Evolutionary conservation across 2,113 vertebrate genomes (phyloP), one percentile per base, ranked within the genome.

Genomic region (Halichoeres trimaculatus): DNA sequence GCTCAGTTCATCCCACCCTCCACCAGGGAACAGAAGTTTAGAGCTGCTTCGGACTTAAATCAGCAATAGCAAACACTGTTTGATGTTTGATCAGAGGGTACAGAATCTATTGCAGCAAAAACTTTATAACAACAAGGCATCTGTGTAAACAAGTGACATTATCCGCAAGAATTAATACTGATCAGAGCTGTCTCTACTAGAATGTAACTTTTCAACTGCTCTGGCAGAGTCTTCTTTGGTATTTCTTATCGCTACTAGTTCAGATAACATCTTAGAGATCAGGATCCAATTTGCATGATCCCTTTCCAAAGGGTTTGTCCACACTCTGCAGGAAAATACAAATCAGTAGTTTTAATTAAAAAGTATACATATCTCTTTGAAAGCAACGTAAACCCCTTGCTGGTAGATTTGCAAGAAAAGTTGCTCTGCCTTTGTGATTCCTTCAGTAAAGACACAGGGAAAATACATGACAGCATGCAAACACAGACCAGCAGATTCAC

Each of bases 191-290:
- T 53, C 11, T 73, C 8, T 40, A 30, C 23, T 34, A 1, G 3
- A 17, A 30, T 45, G n/a, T 8, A 40, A 69, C 17, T 59, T 57
- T n/a, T 50, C 24, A 55, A 26, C 23, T 61, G 51, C 51, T 48
- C 36, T 59, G 36, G 11, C n/a, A 14, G 0, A 1, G 2, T 24
- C 22, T 22, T 13, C 30, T 47, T 35, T 65, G 59, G 48, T 75
- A 48, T 65, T 67, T 55, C 38, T 34, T 13, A 22, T 75, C 13
- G 41, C 12, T 53, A 58, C 35, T 10, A 41, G 5, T 50, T 10
- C 19, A n/a, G 52, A 36, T 51, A 57, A 40, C 45, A 68, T 53
- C 22, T 58, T 40, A 54, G 34, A 38, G 43, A 43, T 51, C 64
- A 41, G 23, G 50, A 58, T 64, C 19, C 22, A 38, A 56, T 38